These are phyloP conservation scores for Crambe crambe DNA, from an alignment of 37 sponge, comb jelly and placozoan species.

Conservation along the genomic window DNA sequence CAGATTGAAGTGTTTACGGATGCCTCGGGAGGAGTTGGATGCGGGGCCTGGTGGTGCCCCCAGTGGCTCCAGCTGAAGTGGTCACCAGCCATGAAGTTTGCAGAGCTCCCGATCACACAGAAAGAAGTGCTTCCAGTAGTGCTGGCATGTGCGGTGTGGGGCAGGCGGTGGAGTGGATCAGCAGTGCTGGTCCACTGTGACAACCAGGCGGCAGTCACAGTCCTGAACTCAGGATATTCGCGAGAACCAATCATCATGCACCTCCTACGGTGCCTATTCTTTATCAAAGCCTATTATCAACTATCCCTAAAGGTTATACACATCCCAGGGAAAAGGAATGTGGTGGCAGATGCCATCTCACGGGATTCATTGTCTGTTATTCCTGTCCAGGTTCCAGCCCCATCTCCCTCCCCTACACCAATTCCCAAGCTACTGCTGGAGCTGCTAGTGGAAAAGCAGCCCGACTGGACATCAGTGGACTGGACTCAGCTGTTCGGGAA, in stretches of 20 bases:
- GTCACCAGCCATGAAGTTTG: not conserved
- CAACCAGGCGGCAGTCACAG: constrained; percentile 24
- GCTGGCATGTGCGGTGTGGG: constrained; percentile 27
- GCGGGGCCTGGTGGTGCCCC: not conserved
- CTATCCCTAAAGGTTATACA: not conserved
- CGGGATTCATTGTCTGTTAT: not conserved
- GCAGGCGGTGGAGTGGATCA: constrained; percentile 1
- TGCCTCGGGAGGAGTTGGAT: not conserved
- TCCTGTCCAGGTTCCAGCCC: not conserved
- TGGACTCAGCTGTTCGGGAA: not conserved
- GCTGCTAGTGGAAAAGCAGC: not conserved
- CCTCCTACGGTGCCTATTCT: constrained; percentile 4
- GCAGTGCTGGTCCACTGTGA: constrained; percentile 25
- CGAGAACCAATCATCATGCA: constrained; percentile 28
- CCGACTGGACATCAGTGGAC: constrained; percentile 7
- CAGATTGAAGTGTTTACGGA: not conserved
- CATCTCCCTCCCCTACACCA: not conserved
- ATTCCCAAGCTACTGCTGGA: not conserved
- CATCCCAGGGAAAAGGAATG: constrained; percentile 1
- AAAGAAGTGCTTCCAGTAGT: constrained; percentile 31
- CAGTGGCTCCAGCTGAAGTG: not conserved
- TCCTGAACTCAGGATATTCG: not conserved
- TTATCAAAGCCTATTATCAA: constrained; percentile 21
- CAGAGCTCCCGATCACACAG: not conserved
- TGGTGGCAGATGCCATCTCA: constrained; percentile 10